Evolutionary conservation across 2,797 vertebrate species (phyloP), one percentile per base, ranked within the genome.

Genomic region (Pangasius krempfi): DNA sequence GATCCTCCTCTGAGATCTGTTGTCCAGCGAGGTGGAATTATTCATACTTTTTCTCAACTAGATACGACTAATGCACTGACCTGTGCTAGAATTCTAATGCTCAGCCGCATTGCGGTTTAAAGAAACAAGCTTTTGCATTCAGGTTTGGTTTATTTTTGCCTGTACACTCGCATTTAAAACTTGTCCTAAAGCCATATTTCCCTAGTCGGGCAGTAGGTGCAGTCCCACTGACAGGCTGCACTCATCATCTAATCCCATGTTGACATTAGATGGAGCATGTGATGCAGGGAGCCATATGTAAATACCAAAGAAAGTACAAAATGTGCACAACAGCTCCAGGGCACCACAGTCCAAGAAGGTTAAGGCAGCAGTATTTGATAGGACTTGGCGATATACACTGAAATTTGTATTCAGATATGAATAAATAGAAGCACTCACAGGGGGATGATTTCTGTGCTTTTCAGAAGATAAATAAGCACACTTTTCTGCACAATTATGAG

Each of bases 221-320:
- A 82, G 7, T 64, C 33, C 60, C 75, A 64, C 54, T 85, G 80
- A 85, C 70, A 68, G 54, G 78, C 70, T 73, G 82, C 72, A 37
- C 25, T 72, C 85, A 44, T 68, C 27, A 84, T 88, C 80, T 50
- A 75, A 50, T 87, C 54, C 83, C 58, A 44, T 87, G 85, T 82
- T 80, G 85, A 62, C 80, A 81, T 87, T 75, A 81, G 80, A 91
- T 62, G 27, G 56, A 88, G 78, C 86, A 62, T 86, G 88, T 85
- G 88, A 86, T 85, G 81, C 73, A 84, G 40, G 44, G 33, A 62
- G 90, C 62, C 79, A 13, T 89, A 88, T 85, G 89, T 88, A 88
- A 88, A 88, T 87, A 87, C 58, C 50, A 88, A 85, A 75, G 84
- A 50, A 86, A 79, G 78, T 30, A 79, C 66, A 84, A 88, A 87